phyloP scores from a whole-genome alignment of 2,888 invertebrate genomes.

The Amitus sp. region DNA sequence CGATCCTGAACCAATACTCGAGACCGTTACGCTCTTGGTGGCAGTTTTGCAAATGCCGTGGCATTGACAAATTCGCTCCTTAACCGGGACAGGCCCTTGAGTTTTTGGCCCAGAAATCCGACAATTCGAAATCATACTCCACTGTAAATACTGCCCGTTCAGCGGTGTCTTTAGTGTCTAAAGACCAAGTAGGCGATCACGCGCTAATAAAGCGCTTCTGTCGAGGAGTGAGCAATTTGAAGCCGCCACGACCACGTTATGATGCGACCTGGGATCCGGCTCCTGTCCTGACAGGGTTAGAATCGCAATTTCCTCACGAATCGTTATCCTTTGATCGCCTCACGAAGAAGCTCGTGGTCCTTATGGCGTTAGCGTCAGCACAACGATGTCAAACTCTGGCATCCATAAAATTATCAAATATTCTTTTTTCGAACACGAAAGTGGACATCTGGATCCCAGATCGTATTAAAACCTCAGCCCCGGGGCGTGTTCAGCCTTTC shows the following conservation, averaged over 20 bases:
- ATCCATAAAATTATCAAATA: conserved; percentile 21
- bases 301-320: conserved; percentile 12
- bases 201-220: conserved; percentile 26
- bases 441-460: conserved; percentile 18
- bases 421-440: background rate
- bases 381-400: conserved; percentile 34
- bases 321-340: conserved; percentile 10
- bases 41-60: conserved; percentile 15
- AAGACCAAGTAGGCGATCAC: background rate
- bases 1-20: conserved; percentile 34
- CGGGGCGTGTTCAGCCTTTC: conserved; percentile 12
- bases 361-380: conserved; percentile 32
- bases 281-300: conserved; percentile 37
- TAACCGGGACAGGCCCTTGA: conserved; percentile 9
- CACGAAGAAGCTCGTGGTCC: conserved; percentile 25
- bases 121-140: conserved; percentile 9
- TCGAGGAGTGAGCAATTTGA: conserved; percentile 36
- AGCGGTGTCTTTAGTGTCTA: background rate
- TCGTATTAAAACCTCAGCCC: conserved; percentile 1
- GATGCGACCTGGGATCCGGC: conserved; percentile 42
- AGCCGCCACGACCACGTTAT: conserved; percentile 38
- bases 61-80: conserved; percentile 11
- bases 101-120: conserved; percentile 16
- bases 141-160: background rate
- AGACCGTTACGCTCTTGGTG: conserved; percentile 26